These are phyloP conservation scores for Lathamus discolor DNA, from an alignment of 2,113 vertebrate genomes.

Conservation along the genomic window DNA sequence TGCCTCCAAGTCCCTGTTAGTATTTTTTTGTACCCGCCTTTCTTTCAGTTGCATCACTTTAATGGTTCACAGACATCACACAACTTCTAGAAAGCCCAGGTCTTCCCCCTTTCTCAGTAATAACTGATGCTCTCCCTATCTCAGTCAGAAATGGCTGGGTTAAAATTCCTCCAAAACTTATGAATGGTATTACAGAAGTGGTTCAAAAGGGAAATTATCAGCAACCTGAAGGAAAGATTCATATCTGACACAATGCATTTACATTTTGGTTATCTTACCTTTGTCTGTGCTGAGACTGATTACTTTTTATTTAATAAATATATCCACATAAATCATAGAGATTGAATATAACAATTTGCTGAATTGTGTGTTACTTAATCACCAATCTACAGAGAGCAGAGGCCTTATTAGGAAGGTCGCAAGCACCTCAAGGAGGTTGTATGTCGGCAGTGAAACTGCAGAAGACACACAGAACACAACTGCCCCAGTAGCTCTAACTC, in stretches of 20 bases:
- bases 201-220: neutral
- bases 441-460: neutral
- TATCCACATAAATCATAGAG: neutral
- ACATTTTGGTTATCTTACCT: neutral
- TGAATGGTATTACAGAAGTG: neutral
- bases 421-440: neutral
- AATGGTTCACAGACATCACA: neutral
- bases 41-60: neutral
- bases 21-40: neutral
- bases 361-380: neutral
- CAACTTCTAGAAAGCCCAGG: neutral
- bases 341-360: neutral
- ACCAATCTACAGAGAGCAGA: neutral
- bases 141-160: neutral
- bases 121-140: neutral
- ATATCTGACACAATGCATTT: neutral
- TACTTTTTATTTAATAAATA: neutral
- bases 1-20: too few relatives aligned
- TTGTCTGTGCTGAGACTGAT: neutral
- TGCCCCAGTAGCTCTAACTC: neutral
- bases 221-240: neutral
- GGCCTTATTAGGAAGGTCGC: rapidly evolving
- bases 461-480: neutral
- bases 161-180: neutral
- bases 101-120: neutral